Percentiles rank a stretch among this genome's conserved stretches.
These are phyloP conservation scores for Bombus sibiricus DNA, from an alignment of 1,140 invertebrate genomes.

Conservation along the genomic window DNA sequence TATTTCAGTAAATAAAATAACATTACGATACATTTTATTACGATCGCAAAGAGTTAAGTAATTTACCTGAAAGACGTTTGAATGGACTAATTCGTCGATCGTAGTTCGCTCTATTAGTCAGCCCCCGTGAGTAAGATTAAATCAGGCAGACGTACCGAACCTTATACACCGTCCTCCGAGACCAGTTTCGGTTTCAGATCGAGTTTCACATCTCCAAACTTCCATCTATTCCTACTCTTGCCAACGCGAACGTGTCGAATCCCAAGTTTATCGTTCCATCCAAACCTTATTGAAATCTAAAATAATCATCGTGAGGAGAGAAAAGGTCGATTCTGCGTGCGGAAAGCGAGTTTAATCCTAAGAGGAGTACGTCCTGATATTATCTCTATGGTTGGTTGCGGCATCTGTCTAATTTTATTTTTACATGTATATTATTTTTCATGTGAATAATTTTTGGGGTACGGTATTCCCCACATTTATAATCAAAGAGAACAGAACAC, in stretches of 20 bases:
- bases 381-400: too few species aligned
- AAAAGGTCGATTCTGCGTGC: neutral
- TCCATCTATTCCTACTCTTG: neutral
- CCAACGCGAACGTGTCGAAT: neutral
- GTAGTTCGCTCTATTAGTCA: neutral
- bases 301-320: neutral
- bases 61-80: neutral
- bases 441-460: too few species aligned
- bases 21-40: too few species aligned
- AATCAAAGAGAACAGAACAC: too few species aligned
- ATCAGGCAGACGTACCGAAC: neutral
- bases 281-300: conserved; percentile 8
- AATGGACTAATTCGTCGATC: neutral
- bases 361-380: too few species aligned
- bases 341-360: neutral
- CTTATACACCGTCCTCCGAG: neutral
- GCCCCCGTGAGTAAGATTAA: neutral
- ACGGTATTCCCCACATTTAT: too few species aligned
- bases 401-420: too few species aligned
- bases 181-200: neutral
- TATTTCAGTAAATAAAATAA: too few species aligned
- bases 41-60: neutral
- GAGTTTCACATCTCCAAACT: conserved; percentile 19
- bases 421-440: too few species aligned
- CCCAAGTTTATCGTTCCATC: neutral